Conservation (phyloP, 2,888 invertebrate genomes). For the Timema podura region DNA sequence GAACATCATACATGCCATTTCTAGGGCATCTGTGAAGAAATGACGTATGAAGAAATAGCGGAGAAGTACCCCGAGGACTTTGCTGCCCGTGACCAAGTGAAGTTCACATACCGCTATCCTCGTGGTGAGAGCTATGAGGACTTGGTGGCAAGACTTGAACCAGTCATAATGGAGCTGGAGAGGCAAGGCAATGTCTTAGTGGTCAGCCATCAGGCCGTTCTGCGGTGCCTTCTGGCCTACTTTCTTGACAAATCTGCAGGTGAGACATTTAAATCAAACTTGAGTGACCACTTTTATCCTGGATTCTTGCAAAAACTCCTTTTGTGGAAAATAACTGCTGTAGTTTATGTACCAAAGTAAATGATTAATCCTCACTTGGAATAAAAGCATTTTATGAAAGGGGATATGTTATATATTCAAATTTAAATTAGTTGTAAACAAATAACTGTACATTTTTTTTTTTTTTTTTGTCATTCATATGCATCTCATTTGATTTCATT, state of each 20-base stretch:
- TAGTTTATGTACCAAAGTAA: too few relatives aligned
- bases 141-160: conserved; percentile 93
- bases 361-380: too few relatives aligned
- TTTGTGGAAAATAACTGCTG: too few relatives aligned
- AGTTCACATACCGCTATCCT: conserved; percentile 91
- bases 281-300: too few relatives aligned
- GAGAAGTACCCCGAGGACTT: conserved; percentile 93
- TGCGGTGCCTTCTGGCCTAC: conserved; percentile 94
- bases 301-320: too few relatives aligned
- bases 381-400: too few relatives aligned
- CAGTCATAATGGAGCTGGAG: conserved; percentile 98
- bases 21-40: conserved; percentile 97
- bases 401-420: too few relatives aligned
- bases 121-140: conserved; percentile 97
- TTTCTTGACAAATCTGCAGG: conserved; percentile 94
- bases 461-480: too few relatives aligned
- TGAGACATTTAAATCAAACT: conserved; percentile 38
- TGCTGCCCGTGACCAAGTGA: conserved; percentile 90
- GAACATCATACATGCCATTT: conserved; percentile 29
- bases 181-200: conserved; percentile 94
- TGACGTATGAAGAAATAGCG: conserved; percentile 97
- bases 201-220: conserved; percentile 94
- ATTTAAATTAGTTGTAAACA: too few relatives aligned
- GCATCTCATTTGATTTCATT: too few relatives aligned
- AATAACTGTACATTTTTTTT: too few relatives aligned